Conservation (phyloP, 2,797 vertebrate species). For the Chelonia mydas region DNA sequence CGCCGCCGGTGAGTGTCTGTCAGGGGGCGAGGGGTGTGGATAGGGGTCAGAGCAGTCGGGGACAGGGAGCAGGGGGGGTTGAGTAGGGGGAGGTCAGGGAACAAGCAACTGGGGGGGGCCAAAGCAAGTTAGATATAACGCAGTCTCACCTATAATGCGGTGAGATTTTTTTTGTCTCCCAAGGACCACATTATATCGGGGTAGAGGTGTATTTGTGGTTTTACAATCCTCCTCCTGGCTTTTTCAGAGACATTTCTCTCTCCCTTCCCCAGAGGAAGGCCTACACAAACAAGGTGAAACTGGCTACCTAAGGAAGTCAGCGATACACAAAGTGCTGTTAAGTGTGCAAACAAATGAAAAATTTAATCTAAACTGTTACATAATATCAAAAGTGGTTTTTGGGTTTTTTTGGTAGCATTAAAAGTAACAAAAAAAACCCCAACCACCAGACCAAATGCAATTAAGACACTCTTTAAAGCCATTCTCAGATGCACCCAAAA, state of each 20-base stretch:
- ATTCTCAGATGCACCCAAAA: neutral
- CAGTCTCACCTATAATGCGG: too few relatives aligned
- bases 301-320: neutral
- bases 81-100: too few relatives aligned
- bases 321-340: fast-evolving
- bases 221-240: neutral
- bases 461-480: neutral
- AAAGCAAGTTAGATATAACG: too few relatives aligned
- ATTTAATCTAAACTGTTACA: neutral
- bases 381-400: neutral
- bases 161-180: too few relatives aligned
- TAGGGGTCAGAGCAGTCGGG: too few relatives aligned
- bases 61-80: too few relatives aligned
- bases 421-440: neutral
- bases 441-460: neutral
- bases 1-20: too few relatives aligned
- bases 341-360: neutral
- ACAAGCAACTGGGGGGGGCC: too few relatives aligned
- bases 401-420: too few relatives aligned
- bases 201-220: neutral
- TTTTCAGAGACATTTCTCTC: constrained; percentile 24
- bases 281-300: constrained; percentile 24
- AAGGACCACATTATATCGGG: too few relatives aligned
- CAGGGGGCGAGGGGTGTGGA: too few relatives aligned
- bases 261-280: neutral